Percentiles rank a stretch among this genome's conserved stretches.
These are phyloP conservation scores for Drosophila hamatofila DNA, from an alignment of 2,888 invertebrate species.

Conservation along the genomic window DNA sequence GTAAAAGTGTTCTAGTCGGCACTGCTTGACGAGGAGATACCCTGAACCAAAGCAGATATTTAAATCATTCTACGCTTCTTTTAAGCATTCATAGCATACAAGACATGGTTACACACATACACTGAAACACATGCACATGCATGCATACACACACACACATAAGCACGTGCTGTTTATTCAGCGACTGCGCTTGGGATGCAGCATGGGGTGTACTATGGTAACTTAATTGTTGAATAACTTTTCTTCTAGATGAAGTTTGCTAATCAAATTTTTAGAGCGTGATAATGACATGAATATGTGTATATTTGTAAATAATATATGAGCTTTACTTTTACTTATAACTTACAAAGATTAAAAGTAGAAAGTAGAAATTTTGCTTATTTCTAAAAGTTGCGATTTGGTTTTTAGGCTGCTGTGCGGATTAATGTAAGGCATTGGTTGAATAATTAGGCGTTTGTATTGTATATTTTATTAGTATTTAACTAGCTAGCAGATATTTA, in stretches of 20 bases:
- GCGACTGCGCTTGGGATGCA: neutral
- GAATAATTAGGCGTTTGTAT: too few relatives aligned
- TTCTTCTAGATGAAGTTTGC: neutral
- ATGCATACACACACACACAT: neutral
- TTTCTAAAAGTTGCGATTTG: too few relatives aligned
- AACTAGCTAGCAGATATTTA: too few relatives aligned
- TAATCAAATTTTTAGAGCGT: neutral
- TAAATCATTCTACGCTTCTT: neutral
- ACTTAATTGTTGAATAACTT: neutral
- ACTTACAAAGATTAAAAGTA: too few relatives aligned
- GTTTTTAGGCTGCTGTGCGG: too few relatives aligned
- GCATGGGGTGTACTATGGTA: neutral
- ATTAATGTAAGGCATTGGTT: too few relatives aligned
- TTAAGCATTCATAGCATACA: neutral
- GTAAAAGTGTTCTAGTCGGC: neutral
- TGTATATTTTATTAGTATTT: too few relatives aligned
- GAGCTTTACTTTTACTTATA: too few relatives aligned
- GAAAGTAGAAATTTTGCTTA: too few relatives aligned
- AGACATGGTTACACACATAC: neutral
- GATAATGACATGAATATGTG: neutral
- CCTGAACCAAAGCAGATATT: too few relatives aligned
- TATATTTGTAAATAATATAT: too few relatives aligned
- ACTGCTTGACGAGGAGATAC: too few relatives aligned
- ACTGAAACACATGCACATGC: neutral
- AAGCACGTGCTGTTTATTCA: neutral